Evolutionary conservation across 2,888 invertebrate species (phyloP), one percentile per base, ranked within the genome.

Genomic region (Lepeophtheirus nordmannii): DNA sequence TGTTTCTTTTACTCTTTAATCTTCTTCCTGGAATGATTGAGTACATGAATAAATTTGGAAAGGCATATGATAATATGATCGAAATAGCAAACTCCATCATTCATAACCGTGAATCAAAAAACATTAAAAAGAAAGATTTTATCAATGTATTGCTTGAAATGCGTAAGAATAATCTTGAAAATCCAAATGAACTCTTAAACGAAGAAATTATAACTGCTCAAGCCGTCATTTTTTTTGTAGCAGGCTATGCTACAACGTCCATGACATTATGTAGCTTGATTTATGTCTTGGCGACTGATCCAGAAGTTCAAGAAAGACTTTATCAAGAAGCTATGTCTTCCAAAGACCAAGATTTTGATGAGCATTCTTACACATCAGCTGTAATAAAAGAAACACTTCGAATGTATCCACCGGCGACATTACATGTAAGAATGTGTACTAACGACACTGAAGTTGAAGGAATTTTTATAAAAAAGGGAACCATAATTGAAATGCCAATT

Each of bases 301-400:
- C 53, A 3, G 53, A 46, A 17, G 8, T 46, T 17, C 53, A 46
- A 46, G 53, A 46, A 46, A 8, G 2, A 17, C 2, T 46, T 17
- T 17, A n/a, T n/a, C 1, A 14, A 14, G 53, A 46, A 17, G 8
- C 8, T n/a, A 5, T 17, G 5, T 46, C 53, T 46, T 46, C 53
- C 1, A 17, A 46, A 8, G 17, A 17, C 8, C 3, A 46, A 46
- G 53, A 46, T n/a, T 46, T n/a, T 46, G n/a, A 46, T 14, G 53
- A 46, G 53, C 14, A 46, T 46, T 14, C n/a, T 14, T 46, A 46
- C 8, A 17, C 17, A 46, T n/a, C 53, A 46, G 60, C 60, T 30
- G 30, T 23, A 10, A 60, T 60, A 37, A 60, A 60, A 17, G 60
- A 60, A 60, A 60, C 11, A 11, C 60, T 60, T 60, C 60, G 60